These are phyloP conservation scores for Sitophilus oryzae DNA, from an alignment of 1,140 invertebrate genomes.

Conservation along the genomic window DNA sequence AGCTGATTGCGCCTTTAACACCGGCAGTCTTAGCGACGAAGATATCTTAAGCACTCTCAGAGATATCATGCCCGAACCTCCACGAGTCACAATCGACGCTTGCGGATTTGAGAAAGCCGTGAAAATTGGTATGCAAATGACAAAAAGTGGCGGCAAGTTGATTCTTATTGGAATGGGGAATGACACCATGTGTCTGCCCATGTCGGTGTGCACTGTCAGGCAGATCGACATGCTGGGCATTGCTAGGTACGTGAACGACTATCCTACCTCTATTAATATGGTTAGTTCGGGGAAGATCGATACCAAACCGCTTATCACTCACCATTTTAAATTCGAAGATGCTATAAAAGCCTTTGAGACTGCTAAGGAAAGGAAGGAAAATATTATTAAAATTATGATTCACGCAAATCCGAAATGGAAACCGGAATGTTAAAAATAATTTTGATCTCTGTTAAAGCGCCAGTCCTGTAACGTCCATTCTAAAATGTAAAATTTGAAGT, in stretches of 20 bases:
- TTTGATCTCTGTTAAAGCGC: no score
- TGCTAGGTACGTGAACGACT: conserved; percentile 88
- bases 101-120: conserved; percentile 74
- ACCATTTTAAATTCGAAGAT: conserved; percentile 79
- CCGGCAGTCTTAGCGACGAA: conserved; percentile 52
- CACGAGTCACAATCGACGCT: conserved; percentile 80
- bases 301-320: conserved; percentile 81
- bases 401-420: conserved; percentile 57
- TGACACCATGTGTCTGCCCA: conserved; percentile 70
- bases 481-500: no score
- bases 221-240: conserved; percentile 88
- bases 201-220: conserved; percentile 67
- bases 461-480: no score
- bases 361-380: conserved; percentile 49
- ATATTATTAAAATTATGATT: conserved; percentile 90
- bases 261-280: conserved; percentile 74
- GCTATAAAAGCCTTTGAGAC: conserved; percentile 80
- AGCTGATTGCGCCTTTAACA: conserved; percentile 63
- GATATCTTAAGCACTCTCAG: conserved; percentile 57
- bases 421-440: neutral
- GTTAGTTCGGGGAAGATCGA: conserved; percentile 71
- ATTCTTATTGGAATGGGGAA: conserved; percentile 77
- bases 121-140: conserved; percentile 65
- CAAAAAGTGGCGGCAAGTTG: conserved; percentile 65
- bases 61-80: conserved; percentile 55